These are phyloP conservation scores for Odontocerum albicorne DNA, from an alignment of 2,888 invertebrate genomes.

Conservation along the genomic window DNA sequence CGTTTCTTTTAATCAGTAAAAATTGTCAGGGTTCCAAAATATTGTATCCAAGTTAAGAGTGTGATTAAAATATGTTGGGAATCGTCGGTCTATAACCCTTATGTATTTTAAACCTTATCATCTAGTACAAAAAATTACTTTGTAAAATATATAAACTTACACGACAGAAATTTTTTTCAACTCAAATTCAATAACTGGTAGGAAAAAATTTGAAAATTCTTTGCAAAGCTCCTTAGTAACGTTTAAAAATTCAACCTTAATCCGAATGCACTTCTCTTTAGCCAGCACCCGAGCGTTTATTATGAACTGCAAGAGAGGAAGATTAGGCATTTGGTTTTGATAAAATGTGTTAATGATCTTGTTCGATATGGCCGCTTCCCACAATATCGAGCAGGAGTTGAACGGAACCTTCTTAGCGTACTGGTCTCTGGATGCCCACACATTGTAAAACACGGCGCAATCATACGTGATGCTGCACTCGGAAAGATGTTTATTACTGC, in stretches of 20 bases:
- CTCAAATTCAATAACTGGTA: conserved; percentile 1
- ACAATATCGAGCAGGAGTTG: not conserved
- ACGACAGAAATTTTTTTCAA: conserved; percentile 15
- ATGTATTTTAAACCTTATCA: too few relatives aligned
- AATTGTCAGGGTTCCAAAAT: too few relatives aligned
- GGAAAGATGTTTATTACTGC: not conserved
- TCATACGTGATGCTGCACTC: not conserved
- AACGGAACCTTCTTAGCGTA: not conserved
- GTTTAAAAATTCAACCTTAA: conserved; percentile 4
- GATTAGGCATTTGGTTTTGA: conserved; percentile 3
- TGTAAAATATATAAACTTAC: too few relatives aligned
- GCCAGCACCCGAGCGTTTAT: not conserved
- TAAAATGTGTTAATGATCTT: conserved; percentile 9
- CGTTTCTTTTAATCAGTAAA: too few relatives aligned
- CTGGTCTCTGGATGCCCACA: conserved; percentile 16
- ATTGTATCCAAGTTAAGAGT: too few relatives aligned
- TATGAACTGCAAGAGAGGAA: conserved; percentile 8
- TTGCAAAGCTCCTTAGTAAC: not conserved
- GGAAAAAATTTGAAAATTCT: not conserved
- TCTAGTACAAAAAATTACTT: too few relatives aligned
- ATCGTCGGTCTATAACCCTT: too few relatives aligned
- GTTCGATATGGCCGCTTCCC: conserved; percentile 5
- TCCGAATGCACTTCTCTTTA: conserved; percentile 6
- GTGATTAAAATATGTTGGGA: too few relatives aligned
- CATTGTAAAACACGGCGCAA: conserved; percentile 11